Evolutionary conservation across 2,797 vertebrate species (phyloP).

Genomic region (Megaceryle alcyon): DNA sequence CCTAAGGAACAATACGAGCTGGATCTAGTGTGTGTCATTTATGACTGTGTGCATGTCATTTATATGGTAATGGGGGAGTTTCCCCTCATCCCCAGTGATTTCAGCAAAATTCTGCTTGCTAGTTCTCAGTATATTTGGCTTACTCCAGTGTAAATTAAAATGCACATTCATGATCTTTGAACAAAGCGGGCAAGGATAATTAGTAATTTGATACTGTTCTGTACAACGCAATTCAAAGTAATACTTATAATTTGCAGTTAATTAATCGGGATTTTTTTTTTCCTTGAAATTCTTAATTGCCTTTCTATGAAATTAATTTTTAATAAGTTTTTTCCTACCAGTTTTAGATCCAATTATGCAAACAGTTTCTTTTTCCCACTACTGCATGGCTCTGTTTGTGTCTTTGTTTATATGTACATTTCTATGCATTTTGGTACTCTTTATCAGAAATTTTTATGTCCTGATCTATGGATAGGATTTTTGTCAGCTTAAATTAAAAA

Average conservation of each 20-base stretch:
- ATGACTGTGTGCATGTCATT: slow-evolving; percentile 23
- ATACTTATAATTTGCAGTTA: slow-evolving; percentile 63
- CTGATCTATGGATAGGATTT: background rate
- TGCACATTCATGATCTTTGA: slow-evolving; percentile 39
- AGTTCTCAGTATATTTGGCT: background rate
- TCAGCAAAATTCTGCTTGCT: background rate
- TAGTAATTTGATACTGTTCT: slow-evolving; percentile 14
- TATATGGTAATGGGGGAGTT: slow-evolving; percentile 40
- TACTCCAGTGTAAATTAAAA: slow-evolving; percentile 2
- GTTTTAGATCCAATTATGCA: slow-evolving; percentile 43
- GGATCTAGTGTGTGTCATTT: background rate
- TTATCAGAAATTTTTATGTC: background rate
- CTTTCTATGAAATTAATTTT: slow-evolving; percentile 40
- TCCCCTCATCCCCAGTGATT: background rate
- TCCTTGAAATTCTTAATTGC: slow-evolving; percentile 57
- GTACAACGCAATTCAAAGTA: slow-evolving; percentile 11
- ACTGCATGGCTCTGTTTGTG: background rate
- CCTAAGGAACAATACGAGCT: background rate
- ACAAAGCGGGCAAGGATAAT: slow-evolving; percentile 20
- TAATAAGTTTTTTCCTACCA: slow-evolving; percentile 1
- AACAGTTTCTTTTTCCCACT: background rate
- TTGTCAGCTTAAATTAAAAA: slow-evolving; percentile 3
- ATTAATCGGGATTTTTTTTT: slow-evolving; percentile 23
- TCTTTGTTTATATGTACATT: background rate
- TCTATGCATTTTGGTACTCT: background rate